Conservation (phyloP, 2,797 vertebrate genomes). For the Microhierax caerulescens region DNA sequence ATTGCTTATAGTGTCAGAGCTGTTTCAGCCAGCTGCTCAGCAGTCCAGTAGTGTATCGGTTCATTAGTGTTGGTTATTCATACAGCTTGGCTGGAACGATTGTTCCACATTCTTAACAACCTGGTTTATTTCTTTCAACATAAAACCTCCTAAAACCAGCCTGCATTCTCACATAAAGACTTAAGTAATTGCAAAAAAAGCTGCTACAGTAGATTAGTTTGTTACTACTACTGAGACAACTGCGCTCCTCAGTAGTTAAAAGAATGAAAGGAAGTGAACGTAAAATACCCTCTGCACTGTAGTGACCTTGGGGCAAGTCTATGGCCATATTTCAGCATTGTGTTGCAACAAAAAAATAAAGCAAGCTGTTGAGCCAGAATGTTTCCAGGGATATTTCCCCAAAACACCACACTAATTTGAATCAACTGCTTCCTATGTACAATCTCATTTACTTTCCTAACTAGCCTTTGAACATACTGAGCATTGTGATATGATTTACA, state of each 20-base stretch:
- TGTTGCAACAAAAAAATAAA: background rate
- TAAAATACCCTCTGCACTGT: background rate
- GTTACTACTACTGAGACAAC: background rate
- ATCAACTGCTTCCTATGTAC: background rate
- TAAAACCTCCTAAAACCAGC: background rate
- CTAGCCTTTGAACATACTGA: background rate
- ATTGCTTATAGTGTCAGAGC: background rate
- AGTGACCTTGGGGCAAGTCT: background rate
- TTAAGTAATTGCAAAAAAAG: background rate
- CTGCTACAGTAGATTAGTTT: background rate
- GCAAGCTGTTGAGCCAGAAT: background rate
- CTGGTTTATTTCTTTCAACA: background rate
- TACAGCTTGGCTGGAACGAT: background rate
- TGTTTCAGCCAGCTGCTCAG: background rate
- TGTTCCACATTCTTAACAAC: background rate
- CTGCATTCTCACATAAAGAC: background rate
- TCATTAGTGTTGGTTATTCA: background rate
- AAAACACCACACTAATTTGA: background rate
- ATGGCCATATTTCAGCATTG: background rate
- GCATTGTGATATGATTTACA: background rate
- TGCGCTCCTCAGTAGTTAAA: background rate
- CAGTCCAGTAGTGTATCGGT: background rate
- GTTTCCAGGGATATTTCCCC: background rate
- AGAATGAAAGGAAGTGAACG: background rate
- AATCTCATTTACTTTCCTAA: background rate